A percentile compares a stretch with the other conserved stretches of the same genome.
phyloP scores from a whole-genome alignment of 2,113 vertebrate genomes.

The Rhinichthys klamathensis region DNA sequence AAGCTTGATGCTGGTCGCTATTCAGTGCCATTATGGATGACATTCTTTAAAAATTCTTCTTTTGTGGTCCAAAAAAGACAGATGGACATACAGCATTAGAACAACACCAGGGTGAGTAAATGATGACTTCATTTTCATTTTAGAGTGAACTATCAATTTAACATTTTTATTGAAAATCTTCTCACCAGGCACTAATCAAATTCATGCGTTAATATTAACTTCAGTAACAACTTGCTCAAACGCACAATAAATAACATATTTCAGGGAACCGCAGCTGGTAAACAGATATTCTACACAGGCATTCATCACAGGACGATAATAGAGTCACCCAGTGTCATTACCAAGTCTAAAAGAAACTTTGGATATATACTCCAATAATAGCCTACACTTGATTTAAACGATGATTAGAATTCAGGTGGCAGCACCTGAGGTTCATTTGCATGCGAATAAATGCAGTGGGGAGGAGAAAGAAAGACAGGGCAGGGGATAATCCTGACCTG shows the following conservation, averaged over 20 bases:
- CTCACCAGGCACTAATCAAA: too few species aligned
- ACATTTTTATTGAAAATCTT: background rate
- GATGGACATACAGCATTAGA: too few species aligned
- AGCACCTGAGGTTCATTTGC: constrained; percentile 28
- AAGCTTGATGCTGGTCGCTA: too few species aligned
- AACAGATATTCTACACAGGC: background rate
- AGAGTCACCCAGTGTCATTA: background rate
- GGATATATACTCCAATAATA: background rate
- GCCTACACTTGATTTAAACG: background rate
- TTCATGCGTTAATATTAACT: too few species aligned
- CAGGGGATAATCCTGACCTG: background rate
- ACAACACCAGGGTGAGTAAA: too few species aligned
- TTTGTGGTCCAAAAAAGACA: too few species aligned
- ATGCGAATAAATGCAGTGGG: background rate
- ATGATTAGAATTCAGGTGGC: constrained; percentile 15
- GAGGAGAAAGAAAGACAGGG: background rate
- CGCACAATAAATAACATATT: background rate
- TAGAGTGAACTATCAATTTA: too few species aligned
- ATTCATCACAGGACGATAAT: background rate
- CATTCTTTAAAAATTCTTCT: too few species aligned
- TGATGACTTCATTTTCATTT: too few species aligned
- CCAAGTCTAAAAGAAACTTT: constrained; percentile 17
- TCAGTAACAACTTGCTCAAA: background rate
- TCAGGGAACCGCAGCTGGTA: background rate
- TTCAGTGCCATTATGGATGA: too few species aligned